Percentiles rank a stretch among this genome's conserved stretches.
These are phyloP conservation scores for Cinara cedri DNA, from an alignment of 2,888 invertebrate genomes.

Conservation along the genomic window DNA sequence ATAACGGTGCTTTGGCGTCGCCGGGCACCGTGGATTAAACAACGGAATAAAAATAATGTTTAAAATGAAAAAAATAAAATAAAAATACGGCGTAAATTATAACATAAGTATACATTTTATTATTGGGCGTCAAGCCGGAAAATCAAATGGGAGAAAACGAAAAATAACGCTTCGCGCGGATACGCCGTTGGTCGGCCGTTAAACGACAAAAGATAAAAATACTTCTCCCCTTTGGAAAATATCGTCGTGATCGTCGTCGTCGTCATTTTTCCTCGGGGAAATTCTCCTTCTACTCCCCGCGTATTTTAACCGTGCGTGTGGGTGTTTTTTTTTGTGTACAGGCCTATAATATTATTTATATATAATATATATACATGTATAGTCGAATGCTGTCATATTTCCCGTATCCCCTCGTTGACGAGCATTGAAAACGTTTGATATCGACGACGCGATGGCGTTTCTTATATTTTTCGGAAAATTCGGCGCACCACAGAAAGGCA, in stretches of 20 bases:
- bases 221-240: neutral
- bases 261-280: neutral
- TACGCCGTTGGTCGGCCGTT: neutral
- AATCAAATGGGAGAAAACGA: neutral
- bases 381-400: neutral
- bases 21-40: conserved; percentile 8
- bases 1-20: conserved; percentile 1
- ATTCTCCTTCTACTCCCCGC: neutral
- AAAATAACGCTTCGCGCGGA: neutral
- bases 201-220: neutral
- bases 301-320: neutral
- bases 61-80: conserved; percentile 21
- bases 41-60: no score
- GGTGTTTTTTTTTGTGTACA: conserved; percentile 3
- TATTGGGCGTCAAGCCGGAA: neutral
- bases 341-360: no score
- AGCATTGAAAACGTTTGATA: neutral
- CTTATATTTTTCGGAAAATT: neutral
- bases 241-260: no score
- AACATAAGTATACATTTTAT: neutral
- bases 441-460: neutral
- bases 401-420: neutral
- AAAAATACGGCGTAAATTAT: conserved; percentile 20
- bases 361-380: no score
- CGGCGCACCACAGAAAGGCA: neutral